These are phyloP conservation scores for Xestia sexstrigata DNA, from an alignment of 2,888 invertebrate species.

Conservation along the genomic window DNA sequence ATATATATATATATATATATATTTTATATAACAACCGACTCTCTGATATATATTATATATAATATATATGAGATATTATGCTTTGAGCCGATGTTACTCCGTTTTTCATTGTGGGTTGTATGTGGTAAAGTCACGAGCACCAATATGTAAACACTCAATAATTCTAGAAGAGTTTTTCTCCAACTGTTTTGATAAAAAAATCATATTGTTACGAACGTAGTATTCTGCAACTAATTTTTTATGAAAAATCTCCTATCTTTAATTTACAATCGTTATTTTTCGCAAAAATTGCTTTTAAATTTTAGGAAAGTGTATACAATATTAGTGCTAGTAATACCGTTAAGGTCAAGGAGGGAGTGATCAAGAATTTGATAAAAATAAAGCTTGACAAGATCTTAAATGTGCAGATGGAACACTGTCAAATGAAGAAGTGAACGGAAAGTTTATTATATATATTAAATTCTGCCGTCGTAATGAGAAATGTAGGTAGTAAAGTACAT, in stretches of 20 bases:
- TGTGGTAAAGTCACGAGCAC: not conserved
- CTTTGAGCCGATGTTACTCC: not conserved
- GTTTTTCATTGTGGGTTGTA: slow-evolving; percentile 23
- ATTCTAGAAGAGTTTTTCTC: too few species aligned
- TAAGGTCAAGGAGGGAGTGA: not conserved
- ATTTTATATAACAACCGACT: too few species aligned
- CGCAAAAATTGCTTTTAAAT: too few species aligned
- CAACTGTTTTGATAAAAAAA: too few species aligned
- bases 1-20: too few species aligned
- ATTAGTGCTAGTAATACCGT: not conserved
- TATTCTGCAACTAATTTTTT: too few species aligned
- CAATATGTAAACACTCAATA: too few species aligned
- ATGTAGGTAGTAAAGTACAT: not conserved
- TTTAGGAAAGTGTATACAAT: too few species aligned
- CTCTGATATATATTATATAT: too few species aligned
- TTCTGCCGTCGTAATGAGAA: slow-evolving; percentile 3
- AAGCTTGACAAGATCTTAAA: not conserved
- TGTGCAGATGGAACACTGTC: not conserved
- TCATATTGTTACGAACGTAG: too few species aligned
- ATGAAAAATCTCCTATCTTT: too few species aligned
- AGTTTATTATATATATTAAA: not conserved
- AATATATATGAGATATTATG: not conserved
- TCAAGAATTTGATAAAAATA: not conserved
- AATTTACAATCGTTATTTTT: too few species aligned
- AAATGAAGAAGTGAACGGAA: not conserved